Evolutionary conservation across 2,888 invertebrate species (phyloP), one percentile per base, ranked within the genome.

Genomic region (Abscondita cerata): DNA sequence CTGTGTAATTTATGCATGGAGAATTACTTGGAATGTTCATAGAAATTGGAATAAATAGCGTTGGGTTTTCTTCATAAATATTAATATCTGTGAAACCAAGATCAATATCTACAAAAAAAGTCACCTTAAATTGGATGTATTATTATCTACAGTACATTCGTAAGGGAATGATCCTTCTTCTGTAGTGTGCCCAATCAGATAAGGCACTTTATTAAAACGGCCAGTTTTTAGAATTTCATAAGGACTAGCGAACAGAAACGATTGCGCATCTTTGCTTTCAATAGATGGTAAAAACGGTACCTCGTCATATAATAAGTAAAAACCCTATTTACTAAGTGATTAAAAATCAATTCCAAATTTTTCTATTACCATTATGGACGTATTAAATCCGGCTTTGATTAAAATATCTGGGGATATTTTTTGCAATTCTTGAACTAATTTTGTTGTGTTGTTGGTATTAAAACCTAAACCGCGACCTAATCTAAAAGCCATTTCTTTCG

Each of bases 401-500:
- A 6, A 25, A 25, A 6, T 6, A 25, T 4, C 6, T 25, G 25
- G 25, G 6, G 25, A 6, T 25, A 62, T 34, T 44, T 33, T 16
- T 50, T 53, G 52, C 12, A 62, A 36, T 34, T 38, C 6, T 38
- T 19, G 16, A 2, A 57, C 8, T 20, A 13, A 4, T 44, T 41
- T 15, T 5, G 13, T 50, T 6, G 12, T 31, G 6, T 15, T 53
- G 8, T 16, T 34, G 1, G 20, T 13, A 4, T 4, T 6, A 6
- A 62, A 58, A n/a, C 38, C 50, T 9, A 58, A 62, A 12, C 58
- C 50, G 20, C 34, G 36, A 8, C 34, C 50, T 0, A 58, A n/a
- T 25, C 19, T 57, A 0, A 18, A 1, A 4, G 20, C 34, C 40
- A 53, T 53, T 16, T 58, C 13, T 13, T 4, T 5, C 4, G 62